Conservation (phyloP, 2,797 vertebrate genomes). For the Lagocephalus sceleratus region DNA sequence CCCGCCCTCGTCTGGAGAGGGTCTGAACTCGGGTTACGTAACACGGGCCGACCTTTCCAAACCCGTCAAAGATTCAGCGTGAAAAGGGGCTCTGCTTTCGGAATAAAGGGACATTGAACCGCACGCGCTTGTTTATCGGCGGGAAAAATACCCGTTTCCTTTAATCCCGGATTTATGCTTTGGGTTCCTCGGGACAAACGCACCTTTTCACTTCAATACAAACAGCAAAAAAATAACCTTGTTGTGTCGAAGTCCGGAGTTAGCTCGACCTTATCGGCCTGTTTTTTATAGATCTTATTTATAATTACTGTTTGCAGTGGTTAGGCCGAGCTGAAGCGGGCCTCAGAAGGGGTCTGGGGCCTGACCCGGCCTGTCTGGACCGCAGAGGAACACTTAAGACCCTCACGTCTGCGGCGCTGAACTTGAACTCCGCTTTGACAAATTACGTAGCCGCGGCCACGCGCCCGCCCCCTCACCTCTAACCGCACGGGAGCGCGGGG, state of each 20-base stretch:
- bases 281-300: neutral
- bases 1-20: slow-evolving; percentile 1
- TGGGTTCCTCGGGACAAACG: slow-evolving; percentile 19
- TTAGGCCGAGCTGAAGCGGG: slow-evolving; percentile 18
- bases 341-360: neutral
- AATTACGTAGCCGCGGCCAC: slow-evolving; percentile 38
- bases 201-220: slow-evolving; percentile 29
- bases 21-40: slow-evolving; percentile 4
- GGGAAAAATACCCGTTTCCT: slow-evolving; percentile 22
- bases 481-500: slow-evolving; percentile 1
- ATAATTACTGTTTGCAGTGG: slow-evolving; percentile 6
- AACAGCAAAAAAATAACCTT: neutral
- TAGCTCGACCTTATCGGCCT: slow-evolving; percentile 2
- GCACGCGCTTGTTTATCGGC: neutral
- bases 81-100: slow-evolving; percentile 2
- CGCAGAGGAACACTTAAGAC: slow-evolving; percentile 23
- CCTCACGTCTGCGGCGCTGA: slow-evolving; percentile 33
- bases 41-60: slow-evolving; percentile 6
- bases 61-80: slow-evolving; percentile 6
- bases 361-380: slow-evolving; percentile 15
- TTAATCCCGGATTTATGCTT: slow-evolving; percentile 21
- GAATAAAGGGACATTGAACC: slow-evolving; percentile 13
- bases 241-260: slow-evolving; percentile 11
- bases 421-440: slow-evolving; percentile 49
- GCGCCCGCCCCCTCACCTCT: slow-evolving; percentile 8